phyloP scores from a whole-genome alignment of 2,888 invertebrate species.

The Druceiella hillmani region DNA sequence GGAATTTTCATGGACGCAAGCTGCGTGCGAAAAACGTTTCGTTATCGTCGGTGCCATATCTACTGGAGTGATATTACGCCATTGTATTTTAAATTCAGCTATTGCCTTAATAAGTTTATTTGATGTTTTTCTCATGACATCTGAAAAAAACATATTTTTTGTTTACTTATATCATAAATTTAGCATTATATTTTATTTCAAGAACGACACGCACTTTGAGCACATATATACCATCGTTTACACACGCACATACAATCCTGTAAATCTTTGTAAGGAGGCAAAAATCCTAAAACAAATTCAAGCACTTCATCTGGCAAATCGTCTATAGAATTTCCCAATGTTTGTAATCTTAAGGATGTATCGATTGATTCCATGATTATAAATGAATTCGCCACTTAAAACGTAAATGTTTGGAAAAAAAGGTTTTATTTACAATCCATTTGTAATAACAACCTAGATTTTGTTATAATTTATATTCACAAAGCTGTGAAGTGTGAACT shows the following conservation, averaged over 20 bases:
- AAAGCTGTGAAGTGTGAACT: no score
- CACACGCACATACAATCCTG: conserved; percentile 82
- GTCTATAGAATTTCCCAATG: conserved; percentile 45
- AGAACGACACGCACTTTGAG: conserved; percentile 63
- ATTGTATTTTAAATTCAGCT: conserved; percentile 67
- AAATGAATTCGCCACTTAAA: no score
- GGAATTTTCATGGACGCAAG: conserved; percentile 74
- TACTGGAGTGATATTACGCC: conserved; percentile 58
- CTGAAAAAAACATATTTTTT: conserved; percentile 44
- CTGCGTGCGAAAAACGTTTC: conserved; percentile 88
- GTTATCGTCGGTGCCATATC: conserved; percentile 72
- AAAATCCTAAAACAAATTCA: conserved; percentile 82
- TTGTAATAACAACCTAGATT: no score
- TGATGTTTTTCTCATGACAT: conserved; percentile 70
- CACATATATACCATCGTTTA: conserved; percentile 79
- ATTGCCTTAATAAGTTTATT: conserved; percentile 73
- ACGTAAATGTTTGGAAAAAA: no score
- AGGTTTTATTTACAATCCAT: no score
- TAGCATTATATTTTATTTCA: conserved; percentile 5
- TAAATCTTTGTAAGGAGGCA: conserved; percentile 88
- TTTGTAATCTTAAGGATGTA: conserved; percentile 33
- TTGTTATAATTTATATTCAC: no score
- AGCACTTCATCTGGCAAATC: conserved; percentile 90
- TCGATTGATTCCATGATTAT: conserved; percentile 44
- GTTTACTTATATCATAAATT: conserved; percentile 9